Conservation (phyloP, 2,888 invertebrate genomes). For the Dendrolimus pini region DNA sequence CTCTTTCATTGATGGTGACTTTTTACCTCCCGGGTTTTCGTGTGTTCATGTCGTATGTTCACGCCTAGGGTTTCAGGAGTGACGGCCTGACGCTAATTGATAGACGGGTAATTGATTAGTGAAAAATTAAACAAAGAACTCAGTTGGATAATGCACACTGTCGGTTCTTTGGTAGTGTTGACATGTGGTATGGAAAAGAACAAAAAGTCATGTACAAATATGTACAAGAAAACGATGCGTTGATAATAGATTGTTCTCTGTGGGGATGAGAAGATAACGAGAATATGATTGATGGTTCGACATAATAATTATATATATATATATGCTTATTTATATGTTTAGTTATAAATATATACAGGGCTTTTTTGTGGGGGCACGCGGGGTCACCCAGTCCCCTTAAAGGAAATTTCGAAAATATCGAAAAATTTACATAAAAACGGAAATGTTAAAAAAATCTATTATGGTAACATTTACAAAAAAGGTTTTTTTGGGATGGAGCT, state of each 20-base stretch:
- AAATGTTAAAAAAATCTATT: too few relatives aligned
- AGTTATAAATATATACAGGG: too few relatives aligned
- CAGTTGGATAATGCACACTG: slow-evolving; percentile 27
- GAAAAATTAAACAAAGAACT: slow-evolving; percentile 37
- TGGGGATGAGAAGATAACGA: slow-evolving; percentile 5
- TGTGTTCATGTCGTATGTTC: slow-evolving; percentile 49
- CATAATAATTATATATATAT: neutral
- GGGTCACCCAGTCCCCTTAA: too few relatives aligned
- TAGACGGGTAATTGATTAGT: slow-evolving; percentile 64
- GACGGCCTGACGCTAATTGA: slow-evolving; percentile 57
- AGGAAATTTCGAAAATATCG: too few relatives aligned
- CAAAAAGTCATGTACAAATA: slow-evolving; percentile 12
- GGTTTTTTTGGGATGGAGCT: too few relatives aligned
- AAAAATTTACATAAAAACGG: too few relatives aligned
- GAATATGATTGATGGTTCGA: neutral
- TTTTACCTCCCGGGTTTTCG: slow-evolving; percentile 63
- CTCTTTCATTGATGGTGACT: slow-evolving; percentile 34
- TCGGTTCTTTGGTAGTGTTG: slow-evolving; percentile 13
- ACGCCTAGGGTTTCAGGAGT: slow-evolving; percentile 65
- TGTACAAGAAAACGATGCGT: slow-evolving; percentile 3
- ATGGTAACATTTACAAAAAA: too few relatives aligned
- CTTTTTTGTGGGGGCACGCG: too few relatives aligned
- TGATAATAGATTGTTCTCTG: slow-evolving; percentile 7
- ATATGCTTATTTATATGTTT: too few relatives aligned
- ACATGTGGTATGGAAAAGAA: slow-evolving; percentile 10